phyloP scores from a whole-genome alignment of 2,888 invertebrate genomes.

The Ennomos quercinarius region DNA sequence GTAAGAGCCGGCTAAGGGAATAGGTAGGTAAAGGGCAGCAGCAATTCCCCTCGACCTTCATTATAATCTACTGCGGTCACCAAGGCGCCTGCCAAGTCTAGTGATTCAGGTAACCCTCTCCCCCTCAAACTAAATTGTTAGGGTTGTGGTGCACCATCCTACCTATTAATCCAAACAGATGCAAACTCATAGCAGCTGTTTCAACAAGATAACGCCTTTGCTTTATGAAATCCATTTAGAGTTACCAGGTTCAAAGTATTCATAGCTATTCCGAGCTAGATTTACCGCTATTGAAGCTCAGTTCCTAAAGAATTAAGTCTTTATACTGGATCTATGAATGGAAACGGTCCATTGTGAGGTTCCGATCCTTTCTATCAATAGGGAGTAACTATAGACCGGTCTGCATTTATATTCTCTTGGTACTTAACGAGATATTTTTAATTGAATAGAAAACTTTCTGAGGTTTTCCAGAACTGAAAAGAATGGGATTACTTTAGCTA shows the following conservation, averaged over 20 bases:
- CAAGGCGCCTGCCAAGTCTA: too few relatives aligned
- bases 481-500: neutral
- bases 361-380: constrained; percentile 21
- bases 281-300: constrained; percentile 10
- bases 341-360: constrained; percentile 17
- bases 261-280: constrained; percentile 4
- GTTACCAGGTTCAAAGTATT: constrained; percentile 2
- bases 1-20: too few relatives aligned
- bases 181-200: neutral
- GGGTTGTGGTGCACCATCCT: too few relatives aligned
- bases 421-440: constrained; percentile 34
- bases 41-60: too few relatives aligned
- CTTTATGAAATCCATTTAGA: constrained; percentile 4
- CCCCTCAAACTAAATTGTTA: too few relatives aligned
- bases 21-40: too few relatives aligned
- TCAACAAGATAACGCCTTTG: neutral
- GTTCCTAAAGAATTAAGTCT: constrained; percentile 11
- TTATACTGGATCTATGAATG: constrained; percentile 13
- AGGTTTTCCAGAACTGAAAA: neutral
- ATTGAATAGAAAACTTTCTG: constrained; percentile 38
- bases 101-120: too few relatives aligned
- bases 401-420: constrained; percentile 11
- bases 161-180: too few relatives aligned
- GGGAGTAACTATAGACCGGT: neutral
- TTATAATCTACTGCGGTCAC: too few relatives aligned